Conservation (phyloP, 35 echinoderm and acorn worm species). For the Stichopus chloronotus region DNA sequence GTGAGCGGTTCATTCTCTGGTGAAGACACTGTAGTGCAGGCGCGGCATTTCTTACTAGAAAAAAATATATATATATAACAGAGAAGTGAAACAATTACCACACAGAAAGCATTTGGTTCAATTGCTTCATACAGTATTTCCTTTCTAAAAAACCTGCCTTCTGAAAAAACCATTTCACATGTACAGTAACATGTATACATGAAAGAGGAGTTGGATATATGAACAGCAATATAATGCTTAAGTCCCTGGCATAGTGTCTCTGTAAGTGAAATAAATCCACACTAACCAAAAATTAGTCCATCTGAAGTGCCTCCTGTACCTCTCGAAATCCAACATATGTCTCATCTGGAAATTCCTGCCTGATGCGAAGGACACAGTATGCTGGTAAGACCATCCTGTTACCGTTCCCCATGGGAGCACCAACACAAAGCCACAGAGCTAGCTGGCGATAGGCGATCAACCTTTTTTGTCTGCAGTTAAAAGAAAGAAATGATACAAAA, state of each 20-base stretch:
- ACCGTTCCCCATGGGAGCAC: neutral
- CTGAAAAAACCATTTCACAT: slow-evolving; percentile 2
- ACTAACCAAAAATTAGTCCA: neutral
- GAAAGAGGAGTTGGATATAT: neutral
- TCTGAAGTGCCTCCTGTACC: neutral
- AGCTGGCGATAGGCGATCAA: neutral
- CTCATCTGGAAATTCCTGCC: neutral
- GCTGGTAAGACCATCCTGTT: slow-evolving; percentile 4
- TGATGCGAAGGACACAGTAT: neutral
- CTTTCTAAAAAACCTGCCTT: neutral
- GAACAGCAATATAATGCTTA: neutral
- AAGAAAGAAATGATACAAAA: neutral
- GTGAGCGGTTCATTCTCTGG: neutral
- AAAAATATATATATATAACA: neutral
- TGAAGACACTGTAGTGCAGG: neutral
- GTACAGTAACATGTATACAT: neutral
- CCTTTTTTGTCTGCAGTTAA: neutral
- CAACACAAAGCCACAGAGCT: slow-evolving; percentile 1
- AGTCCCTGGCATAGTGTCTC: neutral
- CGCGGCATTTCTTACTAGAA: neutral
- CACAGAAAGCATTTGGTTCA: neutral
- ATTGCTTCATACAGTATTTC: neutral
- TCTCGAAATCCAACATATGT: neutral
- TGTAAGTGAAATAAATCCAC: neutral
- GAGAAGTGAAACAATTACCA: neutral